phyloP scores from a whole-genome alignment of 2,797 vertebrate genomes.

The Pangasius sanitwongsei region DNA sequence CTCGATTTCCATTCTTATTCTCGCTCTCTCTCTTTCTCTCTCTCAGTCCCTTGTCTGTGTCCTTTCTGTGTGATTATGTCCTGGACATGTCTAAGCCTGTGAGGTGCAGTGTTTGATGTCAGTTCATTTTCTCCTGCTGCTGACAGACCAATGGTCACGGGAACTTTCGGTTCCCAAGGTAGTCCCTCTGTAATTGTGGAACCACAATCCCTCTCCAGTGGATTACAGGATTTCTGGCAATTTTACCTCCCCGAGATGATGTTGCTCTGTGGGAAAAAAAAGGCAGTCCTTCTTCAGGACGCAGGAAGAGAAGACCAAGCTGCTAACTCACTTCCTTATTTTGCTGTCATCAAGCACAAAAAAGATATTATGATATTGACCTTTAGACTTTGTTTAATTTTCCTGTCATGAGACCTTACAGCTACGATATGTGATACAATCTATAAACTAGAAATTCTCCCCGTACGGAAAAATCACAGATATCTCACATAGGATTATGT shows the following conservation, averaged over 20 bases:
- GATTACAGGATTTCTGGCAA: constrained; percentile 73
- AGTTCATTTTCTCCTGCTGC: constrained; percentile 80
- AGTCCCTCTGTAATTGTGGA: constrained; percentile 71
- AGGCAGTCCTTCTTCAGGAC: constrained; percentile 12
- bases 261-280: constrained; percentile 66
- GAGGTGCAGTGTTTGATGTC: constrained; percentile 81
- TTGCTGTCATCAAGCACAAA: not conserved
- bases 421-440: not conserved
- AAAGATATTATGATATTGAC: not conserved
- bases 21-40: constrained; percentile 29
- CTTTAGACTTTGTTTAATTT: not conserved
- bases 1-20: constrained; percentile 37
- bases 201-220: constrained; percentile 72
- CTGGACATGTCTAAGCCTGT: constrained; percentile 81
- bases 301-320: constrained; percentile 13
- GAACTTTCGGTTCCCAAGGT: constrained; percentile 67
- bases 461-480: not conserved
- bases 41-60: constrained; percentile 51
- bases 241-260: constrained; percentile 72
- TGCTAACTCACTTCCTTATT: constrained; percentile 8
- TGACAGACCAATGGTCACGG: constrained; percentile 77
- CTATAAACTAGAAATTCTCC: not conserved
- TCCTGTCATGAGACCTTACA: not conserved
- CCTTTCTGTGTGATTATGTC: constrained; percentile 68
- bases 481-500: not conserved